Conservation (phyloP, 2,797 vertebrate species). For the Hypotaenidia okinawae region DNA sequence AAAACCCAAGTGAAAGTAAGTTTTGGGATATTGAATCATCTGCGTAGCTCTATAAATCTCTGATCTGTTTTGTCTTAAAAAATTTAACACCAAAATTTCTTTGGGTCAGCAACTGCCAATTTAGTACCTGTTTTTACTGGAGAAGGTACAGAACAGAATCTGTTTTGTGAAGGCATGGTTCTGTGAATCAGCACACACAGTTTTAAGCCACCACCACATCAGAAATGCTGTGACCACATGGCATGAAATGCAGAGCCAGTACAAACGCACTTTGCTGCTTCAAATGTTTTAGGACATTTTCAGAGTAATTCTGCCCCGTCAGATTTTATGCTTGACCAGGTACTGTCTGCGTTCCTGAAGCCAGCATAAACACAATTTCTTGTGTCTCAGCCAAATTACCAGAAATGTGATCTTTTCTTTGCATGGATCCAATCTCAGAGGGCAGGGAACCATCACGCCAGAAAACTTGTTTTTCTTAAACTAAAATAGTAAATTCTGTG, state of each 20-base stretch:
- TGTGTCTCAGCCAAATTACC: conserved; percentile 16
- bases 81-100: not conserved
- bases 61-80: not conserved
- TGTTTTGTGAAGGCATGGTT: not conserved
- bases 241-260: not conserved
- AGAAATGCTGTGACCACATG: not conserved
- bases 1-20: not conserved
- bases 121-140: not conserved
- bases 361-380: conserved; percentile 39
- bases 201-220: not conserved
- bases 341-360: conserved; percentile 19
- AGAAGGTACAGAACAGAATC: not conserved
- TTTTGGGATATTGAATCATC: not conserved
- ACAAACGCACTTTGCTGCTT: conserved; percentile 5
- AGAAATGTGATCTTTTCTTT: not conserved
- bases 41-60: not conserved
- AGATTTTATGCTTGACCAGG: conserved; percentile 46
- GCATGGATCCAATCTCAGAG: not conserved
- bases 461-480: not conserved
- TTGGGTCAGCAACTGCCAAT: not conserved
- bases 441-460: not conserved
- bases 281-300: conserved; percentile 10
- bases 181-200: not conserved
- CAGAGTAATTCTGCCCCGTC: not conserved
- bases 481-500: not conserved